phyloP scores from a whole-genome alignment of 2,113 vertebrate species.

The Psittacara wagleri region DNA sequence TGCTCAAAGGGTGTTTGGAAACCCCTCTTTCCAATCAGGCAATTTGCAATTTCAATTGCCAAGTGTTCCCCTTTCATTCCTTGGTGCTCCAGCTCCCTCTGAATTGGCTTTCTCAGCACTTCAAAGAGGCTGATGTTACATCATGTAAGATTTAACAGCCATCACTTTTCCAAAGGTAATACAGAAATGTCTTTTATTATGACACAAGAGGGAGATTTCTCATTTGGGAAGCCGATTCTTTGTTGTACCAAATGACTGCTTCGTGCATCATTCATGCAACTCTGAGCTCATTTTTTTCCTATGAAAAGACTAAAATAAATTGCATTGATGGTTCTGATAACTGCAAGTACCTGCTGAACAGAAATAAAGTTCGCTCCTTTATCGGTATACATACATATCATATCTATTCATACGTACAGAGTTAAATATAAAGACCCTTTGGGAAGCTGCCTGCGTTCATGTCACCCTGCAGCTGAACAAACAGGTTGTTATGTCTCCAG shows the following conservation, averaged over 20 bases:
- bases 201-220: conserved; percentile 33
- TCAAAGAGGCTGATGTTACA: background rate
- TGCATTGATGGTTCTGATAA: background rate
- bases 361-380: background rate
- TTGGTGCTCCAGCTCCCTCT: background rate
- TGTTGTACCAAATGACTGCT: background rate
- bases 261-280: background rate
- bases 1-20: background rate
- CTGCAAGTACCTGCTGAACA: background rate
- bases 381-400: background rate
- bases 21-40: background rate
- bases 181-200: background rate
- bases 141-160: background rate
- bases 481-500: background rate
- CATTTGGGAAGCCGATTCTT: background rate
- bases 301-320: background rate
- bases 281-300: background rate
- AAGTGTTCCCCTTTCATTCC: background rate
- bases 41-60: background rate
- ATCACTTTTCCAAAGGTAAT: background rate
- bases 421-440: background rate
- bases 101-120: conserved; percentile 8
- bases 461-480: background rate
- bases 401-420: accelerated
- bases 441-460: accelerated